Conservation (phyloP, 2,888 invertebrate genomes). For the Drosophila cognata region DNA sequence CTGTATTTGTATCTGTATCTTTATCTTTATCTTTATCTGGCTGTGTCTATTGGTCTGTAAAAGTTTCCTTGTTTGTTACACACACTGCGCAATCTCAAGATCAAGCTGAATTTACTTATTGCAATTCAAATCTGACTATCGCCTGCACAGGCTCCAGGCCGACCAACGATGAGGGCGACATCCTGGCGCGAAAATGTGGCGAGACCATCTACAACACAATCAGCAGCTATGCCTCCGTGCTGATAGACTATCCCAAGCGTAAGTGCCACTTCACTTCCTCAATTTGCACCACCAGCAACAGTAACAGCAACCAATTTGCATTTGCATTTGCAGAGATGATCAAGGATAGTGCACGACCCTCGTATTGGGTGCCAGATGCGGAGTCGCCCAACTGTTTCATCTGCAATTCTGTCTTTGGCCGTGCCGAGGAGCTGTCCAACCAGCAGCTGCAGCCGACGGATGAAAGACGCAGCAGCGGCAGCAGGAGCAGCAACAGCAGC, state of each 20-base stretch:
- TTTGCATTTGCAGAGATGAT: constrained; percentile 86
- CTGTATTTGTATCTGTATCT: background rate
- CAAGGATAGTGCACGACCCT: constrained; percentile 90
- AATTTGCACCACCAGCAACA: background rate
- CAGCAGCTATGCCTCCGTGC: constrained; percentile 89
- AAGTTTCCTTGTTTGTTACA: constrained; percentile 31
- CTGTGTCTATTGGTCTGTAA: constrained; percentile 10
- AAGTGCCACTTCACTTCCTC: constrained; percentile 2
- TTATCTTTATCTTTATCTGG: background rate
- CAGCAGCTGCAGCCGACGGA: constrained; percentile 14
- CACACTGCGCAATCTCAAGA: constrained; percentile 40
- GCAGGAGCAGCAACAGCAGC: constrained; percentile 23
- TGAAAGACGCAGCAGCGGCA: background rate
- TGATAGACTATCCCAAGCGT: constrained; percentile 90
- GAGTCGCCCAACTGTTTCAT: constrained; percentile 89
- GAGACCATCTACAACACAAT: constrained; percentile 91
- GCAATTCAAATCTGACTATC: constrained; percentile 74
- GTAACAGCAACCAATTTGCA: background rate
- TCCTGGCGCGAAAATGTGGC: constrained; percentile 88
- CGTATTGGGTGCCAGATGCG: constrained; percentile 92
- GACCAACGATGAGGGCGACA: constrained; percentile 85
- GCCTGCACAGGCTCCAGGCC: constrained; percentile 71
- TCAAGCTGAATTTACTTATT: constrained; percentile 57
- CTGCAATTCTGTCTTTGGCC: constrained; percentile 88
- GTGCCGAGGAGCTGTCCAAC: constrained; percentile 82